These are phyloP conservation scores for Theonella swinhoei DNA, from an alignment of 37 sponge, comb jelly and placozoan genomes.

Conservation along the genomic window DNA sequence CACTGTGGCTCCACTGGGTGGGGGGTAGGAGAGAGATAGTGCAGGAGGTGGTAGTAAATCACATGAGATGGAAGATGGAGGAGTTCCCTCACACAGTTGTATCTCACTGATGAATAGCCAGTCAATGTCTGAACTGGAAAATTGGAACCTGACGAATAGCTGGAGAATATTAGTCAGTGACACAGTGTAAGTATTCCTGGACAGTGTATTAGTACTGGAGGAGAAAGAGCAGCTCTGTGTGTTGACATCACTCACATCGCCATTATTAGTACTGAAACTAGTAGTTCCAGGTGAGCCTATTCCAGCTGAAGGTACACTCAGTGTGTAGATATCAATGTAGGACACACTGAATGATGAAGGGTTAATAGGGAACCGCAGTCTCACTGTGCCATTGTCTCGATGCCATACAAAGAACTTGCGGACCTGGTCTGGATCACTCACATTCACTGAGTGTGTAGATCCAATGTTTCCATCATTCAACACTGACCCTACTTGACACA, in stretches of 20 bases:
- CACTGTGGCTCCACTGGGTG: background rate
- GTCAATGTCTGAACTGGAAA: slow-evolving; percentile 7
- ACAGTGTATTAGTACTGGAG: background rate
- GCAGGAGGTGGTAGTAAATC: background rate
- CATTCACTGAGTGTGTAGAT: background rate
- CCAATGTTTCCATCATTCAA: background rate
- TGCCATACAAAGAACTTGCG: background rate
- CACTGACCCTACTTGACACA: background rate
- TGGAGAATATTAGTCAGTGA: background rate
- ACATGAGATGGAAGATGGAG: background rate
- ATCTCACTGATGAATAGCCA: slow-evolving; percentile 52
- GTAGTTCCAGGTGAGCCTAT: background rate
- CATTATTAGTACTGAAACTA: background rate
- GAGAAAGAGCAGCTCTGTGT: background rate
- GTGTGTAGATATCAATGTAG: background rate
- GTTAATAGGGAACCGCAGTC: background rate
- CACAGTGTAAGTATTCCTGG: background rate
- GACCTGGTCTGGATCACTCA: background rate
- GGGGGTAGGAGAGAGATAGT: background rate
- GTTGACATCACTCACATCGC: background rate
- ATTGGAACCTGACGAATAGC: slow-evolving; percentile 6
- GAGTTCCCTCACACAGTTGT: slow-evolving; percentile 7
- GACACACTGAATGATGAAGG: background rate
- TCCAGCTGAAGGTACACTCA: background rate
- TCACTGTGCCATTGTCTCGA: background rate